These are phyloP conservation scores for Eubasilissa splendida DNA, from an alignment of 2,888 invertebrate genomes.

Conservation along the genomic window DNA sequence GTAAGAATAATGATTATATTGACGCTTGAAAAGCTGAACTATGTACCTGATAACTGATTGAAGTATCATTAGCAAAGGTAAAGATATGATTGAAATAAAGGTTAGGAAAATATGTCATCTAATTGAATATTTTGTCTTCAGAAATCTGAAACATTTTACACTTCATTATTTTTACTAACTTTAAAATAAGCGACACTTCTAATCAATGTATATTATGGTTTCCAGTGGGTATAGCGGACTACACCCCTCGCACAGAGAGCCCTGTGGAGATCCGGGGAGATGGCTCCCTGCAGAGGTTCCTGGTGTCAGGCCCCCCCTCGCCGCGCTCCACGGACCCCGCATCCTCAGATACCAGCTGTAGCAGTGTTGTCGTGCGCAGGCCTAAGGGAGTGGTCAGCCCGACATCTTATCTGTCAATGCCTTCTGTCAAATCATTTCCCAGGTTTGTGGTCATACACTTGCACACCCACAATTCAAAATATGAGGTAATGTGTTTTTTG, in stretches of 20 bases:
- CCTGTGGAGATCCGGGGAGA: conserved; percentile 45
- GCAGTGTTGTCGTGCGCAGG: conserved; percentile 61
- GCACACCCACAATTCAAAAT: no score
- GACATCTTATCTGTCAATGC: conserved; percentile 89
- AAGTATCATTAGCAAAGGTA: no score
- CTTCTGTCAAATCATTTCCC: conserved; percentile 88
- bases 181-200: neutral
- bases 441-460: conserved; percentile 66
- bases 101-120: no score
- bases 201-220: neutral
- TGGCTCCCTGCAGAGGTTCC: conserved; percentile 50
- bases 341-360: conserved; percentile 44
- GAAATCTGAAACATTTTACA: no score
- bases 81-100: no score
- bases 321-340: conserved; percentile 41
- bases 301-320: conserved; percentile 51
- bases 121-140: no score
- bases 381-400: conserved; percentile 73
- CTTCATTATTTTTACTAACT: neutral
- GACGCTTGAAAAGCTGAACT: no score
- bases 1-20: no score
- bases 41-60: no score
- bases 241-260: conserved; percentile 27
- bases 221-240: conserved; percentile 55
- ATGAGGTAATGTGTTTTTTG: no score